Evolutionary conservation across 1,140 invertebrate species (phyloP).

Genomic region (Eumeta japonica): DNA sequence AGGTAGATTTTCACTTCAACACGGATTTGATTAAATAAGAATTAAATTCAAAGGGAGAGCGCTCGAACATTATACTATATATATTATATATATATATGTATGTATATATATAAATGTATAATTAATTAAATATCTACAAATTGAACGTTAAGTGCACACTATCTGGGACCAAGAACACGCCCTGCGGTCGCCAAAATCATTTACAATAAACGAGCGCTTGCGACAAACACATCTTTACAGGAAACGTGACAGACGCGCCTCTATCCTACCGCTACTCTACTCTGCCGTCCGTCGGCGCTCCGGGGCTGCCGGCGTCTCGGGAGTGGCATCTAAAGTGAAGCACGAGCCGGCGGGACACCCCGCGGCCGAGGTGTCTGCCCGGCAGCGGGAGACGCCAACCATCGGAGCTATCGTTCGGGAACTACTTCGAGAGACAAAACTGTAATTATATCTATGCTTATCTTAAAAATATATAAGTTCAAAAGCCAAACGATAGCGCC

Average conservation of each 20-base stretch:
- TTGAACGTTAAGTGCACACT: conserved; percentile 53
- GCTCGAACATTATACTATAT: conserved; percentile 54
- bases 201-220: conserved; percentile 55
- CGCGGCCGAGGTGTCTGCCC: too few relatives aligned
- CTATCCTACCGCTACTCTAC: conserved; percentile 30
- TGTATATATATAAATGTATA: too few relatives aligned
- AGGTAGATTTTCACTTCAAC: conserved; percentile 53
- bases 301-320: conserved; percentile 8
- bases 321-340: too few relatives aligned
- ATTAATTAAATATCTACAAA: conserved; percentile 57
- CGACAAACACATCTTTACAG: conserved; percentile 54
- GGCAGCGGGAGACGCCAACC: too few relatives aligned
- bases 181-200: conserved; percentile 46
- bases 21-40: conserved; percentile 35
- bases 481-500: too few relatives aligned
- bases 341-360: too few relatives aligned
- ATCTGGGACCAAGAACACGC: too few relatives aligned
- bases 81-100: too few relatives aligned
- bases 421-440: too few relatives aligned
- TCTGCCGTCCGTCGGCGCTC: conserved; percentile 8
- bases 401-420: too few relatives aligned
- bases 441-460: too few relatives aligned
- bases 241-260: conserved; percentile 46
- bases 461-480: too few relatives aligned
- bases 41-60: conserved; percentile 43